Conservation (phyloP, 2,797 vertebrate genomes). For the Acipenser oxyrinchus region DNA sequence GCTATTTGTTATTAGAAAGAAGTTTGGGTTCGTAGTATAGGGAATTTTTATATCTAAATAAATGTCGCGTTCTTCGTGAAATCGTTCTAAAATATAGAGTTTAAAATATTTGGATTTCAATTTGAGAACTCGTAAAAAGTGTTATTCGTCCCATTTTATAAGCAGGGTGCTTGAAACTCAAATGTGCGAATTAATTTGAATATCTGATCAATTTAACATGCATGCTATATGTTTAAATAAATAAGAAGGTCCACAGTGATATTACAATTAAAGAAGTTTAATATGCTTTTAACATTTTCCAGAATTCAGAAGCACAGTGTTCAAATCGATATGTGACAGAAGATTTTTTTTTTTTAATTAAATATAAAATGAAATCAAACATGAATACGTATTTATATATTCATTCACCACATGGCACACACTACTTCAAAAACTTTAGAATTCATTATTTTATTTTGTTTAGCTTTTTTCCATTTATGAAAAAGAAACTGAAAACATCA, state of each 20-base stretch:
- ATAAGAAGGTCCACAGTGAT: background rate
- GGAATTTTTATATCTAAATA: too few species aligned
- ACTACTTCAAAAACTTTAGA: slow-evolving; percentile 3
- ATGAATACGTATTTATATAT: slow-evolving; percentile 10
- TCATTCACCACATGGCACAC: slow-evolving; percentile 17
- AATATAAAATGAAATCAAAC: slow-evolving; percentile 5
- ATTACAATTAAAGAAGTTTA: slow-evolving; percentile 18
- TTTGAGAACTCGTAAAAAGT: too few species aligned
- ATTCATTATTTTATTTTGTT: background rate
- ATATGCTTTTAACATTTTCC: slow-evolving; percentile 21
- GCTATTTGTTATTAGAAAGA: too few species aligned
- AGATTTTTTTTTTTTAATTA: background rate
- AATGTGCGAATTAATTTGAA: too few species aligned
- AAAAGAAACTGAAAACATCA: background rate
- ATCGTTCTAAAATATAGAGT: too few species aligned
- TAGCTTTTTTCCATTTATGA: background rate
- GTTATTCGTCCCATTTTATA: too few species aligned
- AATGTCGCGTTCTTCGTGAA: too few species aligned
- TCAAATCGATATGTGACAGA: slow-evolving; percentile 16
- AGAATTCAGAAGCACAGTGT: slow-evolving; percentile 26
- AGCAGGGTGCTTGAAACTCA: too few species aligned
- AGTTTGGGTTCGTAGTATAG: too few species aligned
- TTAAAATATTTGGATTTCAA: too few species aligned
- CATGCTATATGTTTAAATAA: too few species aligned
- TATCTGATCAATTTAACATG: too few species aligned